phyloP scores from a whole-genome alignment of 2,888 invertebrate genomes.

The Drosophila gaucha region DNA sequence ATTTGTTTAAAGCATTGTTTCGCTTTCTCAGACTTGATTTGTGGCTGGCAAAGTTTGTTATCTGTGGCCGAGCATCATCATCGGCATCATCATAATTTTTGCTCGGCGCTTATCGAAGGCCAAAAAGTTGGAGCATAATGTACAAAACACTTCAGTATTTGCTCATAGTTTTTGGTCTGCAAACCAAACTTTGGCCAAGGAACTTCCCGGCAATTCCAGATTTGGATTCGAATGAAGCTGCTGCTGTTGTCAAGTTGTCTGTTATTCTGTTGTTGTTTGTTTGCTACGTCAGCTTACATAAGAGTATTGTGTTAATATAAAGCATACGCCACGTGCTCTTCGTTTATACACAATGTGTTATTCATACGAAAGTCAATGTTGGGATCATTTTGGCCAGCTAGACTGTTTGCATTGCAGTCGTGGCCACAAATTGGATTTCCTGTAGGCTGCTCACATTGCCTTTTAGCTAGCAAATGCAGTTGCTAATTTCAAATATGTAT shows the following conservation, averaged over 20 bases:
- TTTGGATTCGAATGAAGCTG: conserved; percentile 12
- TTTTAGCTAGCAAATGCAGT: conserved; percentile 24
- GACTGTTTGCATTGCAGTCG: conserved; percentile 29
- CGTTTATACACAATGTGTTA: conserved; percentile 40
- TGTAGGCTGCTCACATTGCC: conserved; percentile 14
- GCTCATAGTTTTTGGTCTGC: conserved; percentile 58
- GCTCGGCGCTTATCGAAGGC: conserved; percentile 66
- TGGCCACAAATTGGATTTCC: conserved; percentile 65
- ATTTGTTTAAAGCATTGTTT: conserved; percentile 3
- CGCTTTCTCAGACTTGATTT: conserved; percentile 13
- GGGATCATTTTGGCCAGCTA: conserved; percentile 32
- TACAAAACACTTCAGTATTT: conserved; percentile 60
- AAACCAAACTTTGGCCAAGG: conserved; percentile 43
- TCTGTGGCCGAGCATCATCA: conserved; percentile 48
- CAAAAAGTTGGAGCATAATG: conserved; percentile 69
- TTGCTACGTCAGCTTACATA: conserved; percentile 25
- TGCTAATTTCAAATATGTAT: conserved; percentile 56
- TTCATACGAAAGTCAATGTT: conserved; percentile 39
- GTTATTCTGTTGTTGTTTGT: conserved; percentile 9
- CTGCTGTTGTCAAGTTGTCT: conserved; percentile 18
- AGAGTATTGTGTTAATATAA: conserved; percentile 40
- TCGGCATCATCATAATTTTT: conserved; percentile 65
- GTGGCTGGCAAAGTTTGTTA: conserved; percentile 49
- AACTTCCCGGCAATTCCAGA: neutral
- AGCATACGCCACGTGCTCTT: conserved; percentile 41